These are phyloP conservation scores for Apodemus agrarius DNA, from an alignment of 2,797 vertebrate genomes.

Conservation along the genomic window DNA sequence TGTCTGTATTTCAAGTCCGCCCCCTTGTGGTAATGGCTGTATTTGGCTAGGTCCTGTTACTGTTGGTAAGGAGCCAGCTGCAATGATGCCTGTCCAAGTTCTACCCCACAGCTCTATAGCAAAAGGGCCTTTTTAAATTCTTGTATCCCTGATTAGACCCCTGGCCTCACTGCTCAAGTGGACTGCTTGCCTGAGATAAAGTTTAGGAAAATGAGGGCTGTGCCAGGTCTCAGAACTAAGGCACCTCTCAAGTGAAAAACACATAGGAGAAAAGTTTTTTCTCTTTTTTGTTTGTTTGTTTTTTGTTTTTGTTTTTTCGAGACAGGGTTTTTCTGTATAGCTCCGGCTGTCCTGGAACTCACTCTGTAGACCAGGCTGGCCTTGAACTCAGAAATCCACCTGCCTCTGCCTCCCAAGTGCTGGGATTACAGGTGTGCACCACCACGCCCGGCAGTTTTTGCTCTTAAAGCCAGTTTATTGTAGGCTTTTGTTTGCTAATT, in stretches of 20 bases:
- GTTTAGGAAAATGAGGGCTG: not conserved
- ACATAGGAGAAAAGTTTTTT: not conserved
- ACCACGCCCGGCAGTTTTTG: no score
- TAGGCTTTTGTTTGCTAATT: not conserved
- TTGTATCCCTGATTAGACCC: no score
- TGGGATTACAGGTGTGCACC: no score
- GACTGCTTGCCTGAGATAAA: not conserved
- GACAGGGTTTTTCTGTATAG: no score
- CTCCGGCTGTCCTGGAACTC: no score
- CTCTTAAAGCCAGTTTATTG: not conserved
- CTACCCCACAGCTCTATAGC: not conserved
- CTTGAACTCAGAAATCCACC: no score
- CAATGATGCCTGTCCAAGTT: not conserved
- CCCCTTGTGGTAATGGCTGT: constrained; percentile 38
- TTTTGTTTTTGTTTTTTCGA: no score
- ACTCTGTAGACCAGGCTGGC: no score
- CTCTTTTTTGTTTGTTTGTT: not conserved
- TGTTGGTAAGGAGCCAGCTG: not conserved
- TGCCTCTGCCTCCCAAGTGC: no score
- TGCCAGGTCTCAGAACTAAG: not conserved
- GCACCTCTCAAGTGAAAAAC: not conserved
- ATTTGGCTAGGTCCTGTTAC: not conserved
- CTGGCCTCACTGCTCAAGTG: not conserved
- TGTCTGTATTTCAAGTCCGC: not conserved
- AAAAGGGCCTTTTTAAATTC: not conserved